Evolutionary conservation across 2,797 vertebrate genomes (phyloP), one percentile per base, ranked within the genome.

Genomic region (Phalloptychus januarius): DNA sequence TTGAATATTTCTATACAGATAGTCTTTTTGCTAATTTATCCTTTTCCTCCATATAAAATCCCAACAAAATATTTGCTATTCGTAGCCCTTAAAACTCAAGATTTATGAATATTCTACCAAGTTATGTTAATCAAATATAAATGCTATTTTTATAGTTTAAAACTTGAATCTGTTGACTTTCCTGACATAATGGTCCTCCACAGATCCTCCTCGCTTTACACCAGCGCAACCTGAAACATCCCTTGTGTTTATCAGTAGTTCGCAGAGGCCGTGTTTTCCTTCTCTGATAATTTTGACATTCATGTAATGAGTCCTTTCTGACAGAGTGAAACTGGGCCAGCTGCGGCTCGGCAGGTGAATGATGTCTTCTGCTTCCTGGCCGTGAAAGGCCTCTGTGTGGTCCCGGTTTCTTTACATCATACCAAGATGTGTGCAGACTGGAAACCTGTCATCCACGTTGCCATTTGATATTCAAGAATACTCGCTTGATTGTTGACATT

Each of bases 351-450:
- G 85, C 93, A 94, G 91, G 92, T 93, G 94, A 94, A 86, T 76
- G 80, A 85, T 87, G 90, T 92, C 90, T 81, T 67, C 84, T 72
- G 82, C 90, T 92, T 92, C 92, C 89, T 90, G 89, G 75, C 87
- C 65, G 82, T 94, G 91, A 95, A 94, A 92, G 91, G 89, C 88
- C 86, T 81, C 92, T 94, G 93, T 95, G 93, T 95, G 93, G 93
- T 92, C 92, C 83, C 1, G 16, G 92, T 94, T 94, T 94, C 93
- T 93, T 91, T 91, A 95, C 93, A 93, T 94, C 93, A 93, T 58
- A 78, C 75, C 74, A 86, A 86, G 91, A 92, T 80, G 87, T 89
- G 88, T 77, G 7, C 87, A 33, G 82, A 88, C 84, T 74, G 75
- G 76, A 72, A 89, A 87, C 79, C 91, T 93, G 92, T 91, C 93